phyloP scores from a whole-genome alignment of 2,113 vertebrate species.

The Neogobius melanostomus region DNA sequence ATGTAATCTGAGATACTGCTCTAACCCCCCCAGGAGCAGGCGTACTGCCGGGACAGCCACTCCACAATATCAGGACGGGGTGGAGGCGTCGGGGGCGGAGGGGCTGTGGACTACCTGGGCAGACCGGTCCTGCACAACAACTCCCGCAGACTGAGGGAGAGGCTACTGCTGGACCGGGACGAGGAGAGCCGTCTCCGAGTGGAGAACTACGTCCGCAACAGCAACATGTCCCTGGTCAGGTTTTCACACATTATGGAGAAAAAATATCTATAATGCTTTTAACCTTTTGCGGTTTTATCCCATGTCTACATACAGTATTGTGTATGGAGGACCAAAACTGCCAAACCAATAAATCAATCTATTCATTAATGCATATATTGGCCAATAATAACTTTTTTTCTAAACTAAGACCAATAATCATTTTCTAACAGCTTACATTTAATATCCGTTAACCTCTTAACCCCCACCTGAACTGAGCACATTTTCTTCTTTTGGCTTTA shows the following conservation, averaged over 20 bases:
- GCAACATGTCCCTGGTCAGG: conserved; percentile 57
- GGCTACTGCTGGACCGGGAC: conserved; percentile 47
- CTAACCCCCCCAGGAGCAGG: conserved; percentile 54
- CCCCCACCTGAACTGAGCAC: too few relatives aligned
- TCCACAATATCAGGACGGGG: conserved; percentile 79
- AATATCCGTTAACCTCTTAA: too few relatives aligned
- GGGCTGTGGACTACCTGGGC: conserved; percentile 77
- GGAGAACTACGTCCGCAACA: conserved; percentile 67
- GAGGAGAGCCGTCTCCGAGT: conserved; percentile 61
- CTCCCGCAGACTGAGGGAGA: conserved; percentile 56
- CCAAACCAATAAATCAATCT: too few relatives aligned
- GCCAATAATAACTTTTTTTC: too few relatives aligned
- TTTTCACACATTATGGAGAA: background rate
- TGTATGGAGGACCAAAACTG: too few relatives aligned
- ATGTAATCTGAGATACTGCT: background rate
- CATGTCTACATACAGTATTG: too few relatives aligned
- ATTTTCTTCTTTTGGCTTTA: too few relatives aligned
- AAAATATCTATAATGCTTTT: too few relatives aligned
- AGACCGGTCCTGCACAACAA: conserved; percentile 62
- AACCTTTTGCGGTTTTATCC: too few relatives aligned
- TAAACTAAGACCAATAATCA: too few relatives aligned
- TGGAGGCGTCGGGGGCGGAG: conserved; percentile 62
- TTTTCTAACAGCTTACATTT: too few relatives aligned
- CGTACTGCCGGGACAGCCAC: conserved; percentile 79
- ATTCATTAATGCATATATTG: too few relatives aligned